Evolutionary conservation across 2,113 vertebrate genomes (phyloP).

Genomic region (Willisornis vidua): DNA sequence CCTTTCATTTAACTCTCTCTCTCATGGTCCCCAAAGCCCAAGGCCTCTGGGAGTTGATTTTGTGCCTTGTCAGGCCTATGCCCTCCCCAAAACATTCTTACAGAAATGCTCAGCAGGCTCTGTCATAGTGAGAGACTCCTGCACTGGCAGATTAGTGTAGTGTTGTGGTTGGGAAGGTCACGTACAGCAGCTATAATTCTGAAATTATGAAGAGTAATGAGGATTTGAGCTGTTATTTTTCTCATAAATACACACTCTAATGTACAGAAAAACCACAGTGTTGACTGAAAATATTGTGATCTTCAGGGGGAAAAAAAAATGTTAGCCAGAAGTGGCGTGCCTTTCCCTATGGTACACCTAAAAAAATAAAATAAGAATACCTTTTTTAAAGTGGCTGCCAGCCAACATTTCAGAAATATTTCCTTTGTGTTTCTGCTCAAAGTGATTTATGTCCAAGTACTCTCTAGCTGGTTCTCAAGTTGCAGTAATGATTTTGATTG

Average conservation of each 20-base stretch:
- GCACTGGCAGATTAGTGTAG: background rate
- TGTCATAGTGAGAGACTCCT: background rate
- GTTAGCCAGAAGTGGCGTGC: background rate
- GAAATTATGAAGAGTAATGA: slow-evolving; percentile 38
- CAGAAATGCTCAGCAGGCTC: background rate
- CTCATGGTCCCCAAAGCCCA: background rate
- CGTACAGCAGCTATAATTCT: background rate
- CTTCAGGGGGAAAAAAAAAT: background rate
- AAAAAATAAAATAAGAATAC: background rate
- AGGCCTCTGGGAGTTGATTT: background rate
- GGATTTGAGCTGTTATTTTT: background rate
- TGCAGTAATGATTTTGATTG: slow-evolving; percentile 7
- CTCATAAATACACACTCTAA: background rate
- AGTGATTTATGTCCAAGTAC: slow-evolving; percentile 25
- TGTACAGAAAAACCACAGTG: background rate
- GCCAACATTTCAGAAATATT: slow-evolving; percentile 47
- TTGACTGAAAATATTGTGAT: background rate
- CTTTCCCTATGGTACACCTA: background rate
- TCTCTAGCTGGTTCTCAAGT: slow-evolving; percentile 25
- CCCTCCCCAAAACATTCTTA: background rate
- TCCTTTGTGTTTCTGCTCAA: slow-evolving; percentile 21
- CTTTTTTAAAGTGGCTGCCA: slow-evolving; percentile 12
- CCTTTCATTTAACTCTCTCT: background rate
- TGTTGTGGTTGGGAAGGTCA: background rate
- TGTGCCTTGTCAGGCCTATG: background rate